Evolutionary conservation across 53 echinoderm and acorn worm genomes (phyloP).

Genomic region (Echinarachnius parma): DNA sequence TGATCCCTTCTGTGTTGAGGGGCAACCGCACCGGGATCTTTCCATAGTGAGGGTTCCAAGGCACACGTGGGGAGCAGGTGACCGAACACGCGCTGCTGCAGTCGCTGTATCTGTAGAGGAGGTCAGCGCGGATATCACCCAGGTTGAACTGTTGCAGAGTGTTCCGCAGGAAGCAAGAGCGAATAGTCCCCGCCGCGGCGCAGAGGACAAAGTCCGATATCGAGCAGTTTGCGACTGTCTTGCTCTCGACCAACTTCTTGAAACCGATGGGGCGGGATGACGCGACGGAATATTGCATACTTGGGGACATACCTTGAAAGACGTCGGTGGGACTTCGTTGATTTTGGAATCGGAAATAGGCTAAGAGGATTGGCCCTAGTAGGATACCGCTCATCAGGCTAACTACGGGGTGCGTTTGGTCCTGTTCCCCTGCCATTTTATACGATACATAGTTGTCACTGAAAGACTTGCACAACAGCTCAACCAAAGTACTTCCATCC

Average conservation of each 20-base stretch:
- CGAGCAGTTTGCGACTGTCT: constrained; percentile 13
- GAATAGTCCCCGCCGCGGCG: constrained; percentile 16
- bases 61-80: constrained; percentile 16
- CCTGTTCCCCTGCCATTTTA: neutral
- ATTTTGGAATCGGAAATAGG: constrained; percentile 3
- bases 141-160: neutral
- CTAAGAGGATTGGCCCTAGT: constrained; percentile 22
- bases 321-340: constrained; percentile 7
- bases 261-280: constrained; percentile 26
- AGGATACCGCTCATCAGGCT: constrained; percentile 25
- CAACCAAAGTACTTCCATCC: constrained; percentile 17
- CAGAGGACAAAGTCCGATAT: constrained; percentile 21
- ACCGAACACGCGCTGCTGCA: constrained; percentile 14
- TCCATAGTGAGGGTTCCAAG: constrained; percentile 16
- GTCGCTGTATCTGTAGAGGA: constrained; percentile 18
- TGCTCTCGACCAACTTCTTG: constrained; percentile 24
- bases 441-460: neutral
- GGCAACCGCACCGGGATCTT: constrained; percentile 24
- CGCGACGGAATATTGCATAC: neutral
- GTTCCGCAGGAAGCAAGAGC: neutral
- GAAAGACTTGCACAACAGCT: constrained; percentile 12
- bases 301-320: constrained; percentile 2
- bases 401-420: constrained; percentile 1
- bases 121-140: neutral
- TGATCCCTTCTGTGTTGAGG: constrained; percentile 15